Conservation (phyloP, 2,888 invertebrate genomes). For the Diploptera punctata region DNA sequence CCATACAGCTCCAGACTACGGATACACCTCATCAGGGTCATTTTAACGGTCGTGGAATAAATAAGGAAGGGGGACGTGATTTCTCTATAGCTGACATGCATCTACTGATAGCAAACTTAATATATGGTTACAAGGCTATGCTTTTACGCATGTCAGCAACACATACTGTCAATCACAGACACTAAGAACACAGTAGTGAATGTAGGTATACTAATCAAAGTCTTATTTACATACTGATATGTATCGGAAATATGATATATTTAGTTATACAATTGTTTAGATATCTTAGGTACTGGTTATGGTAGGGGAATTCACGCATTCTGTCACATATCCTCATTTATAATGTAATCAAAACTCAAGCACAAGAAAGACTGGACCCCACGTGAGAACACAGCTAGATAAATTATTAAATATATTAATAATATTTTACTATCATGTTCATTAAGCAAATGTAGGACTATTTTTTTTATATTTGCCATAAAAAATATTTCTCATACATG, state of each 20-base stretch:
- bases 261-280: background rate
- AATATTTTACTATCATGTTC: too few species aligned
- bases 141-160: conserved; percentile 3
- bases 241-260: conserved; percentile 18
- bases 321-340: background rate
- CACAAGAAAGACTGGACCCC: too few species aligned
- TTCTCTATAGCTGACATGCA: conserved; percentile 1
- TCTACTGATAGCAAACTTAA: background rate
- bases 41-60: conserved; percentile 17
- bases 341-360: too few species aligned
- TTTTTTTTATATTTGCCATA: too few species aligned
- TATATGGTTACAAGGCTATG: background rate
- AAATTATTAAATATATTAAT: too few species aligned
- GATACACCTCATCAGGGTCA: background rate
- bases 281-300: too few species aligned
- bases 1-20: background rate
- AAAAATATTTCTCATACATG: too few species aligned
- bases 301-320: too few species aligned
- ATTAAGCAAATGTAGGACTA: too few species aligned
- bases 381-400: too few species aligned
- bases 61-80: too few species aligned
- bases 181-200: background rate
- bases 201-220: conserved; percentile 12
- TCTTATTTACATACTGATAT: conserved; percentile 26
- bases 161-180: conserved; percentile 18